Conservation (phyloP, 1,140 invertebrate genomes). For the Drosophila nigromelanica region DNA sequence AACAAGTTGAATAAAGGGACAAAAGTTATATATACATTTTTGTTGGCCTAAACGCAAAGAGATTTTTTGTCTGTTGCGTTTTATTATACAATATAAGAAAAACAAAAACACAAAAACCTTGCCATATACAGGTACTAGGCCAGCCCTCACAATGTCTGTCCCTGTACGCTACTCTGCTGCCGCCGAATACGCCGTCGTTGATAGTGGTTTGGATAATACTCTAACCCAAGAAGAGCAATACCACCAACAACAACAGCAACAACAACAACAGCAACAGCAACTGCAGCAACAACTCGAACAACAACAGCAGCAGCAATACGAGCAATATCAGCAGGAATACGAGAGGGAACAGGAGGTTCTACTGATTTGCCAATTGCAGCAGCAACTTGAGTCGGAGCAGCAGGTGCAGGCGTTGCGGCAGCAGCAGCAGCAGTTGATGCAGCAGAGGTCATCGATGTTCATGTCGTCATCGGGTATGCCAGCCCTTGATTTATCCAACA, state of each 20-base stretch:
- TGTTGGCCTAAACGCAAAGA: slow-evolving; percentile 47
- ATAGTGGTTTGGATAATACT: slow-evolving; percentile 82
- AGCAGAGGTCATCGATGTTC: slow-evolving; percentile 83
- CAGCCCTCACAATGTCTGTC: slow-evolving; percentile 84
- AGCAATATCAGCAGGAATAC: slow-evolving; percentile 59
- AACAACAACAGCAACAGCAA: slow-evolving; percentile 38
- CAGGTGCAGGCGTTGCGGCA: slow-evolving; percentile 68
- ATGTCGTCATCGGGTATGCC: slow-evolving; percentile 80
- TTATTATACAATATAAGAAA: slow-evolving; percentile 16
- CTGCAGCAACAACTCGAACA: slow-evolving; percentile 21
- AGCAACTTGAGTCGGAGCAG: slow-evolving; percentile 38
- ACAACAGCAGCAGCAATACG: slow-evolving; percentile 39
- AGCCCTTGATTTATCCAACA: slow-evolving; percentile 62
- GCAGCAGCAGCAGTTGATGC: slow-evolving; percentile 82
- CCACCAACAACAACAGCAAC: slow-evolving; percentile 68
- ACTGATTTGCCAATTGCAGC: slow-evolving; percentile 69
- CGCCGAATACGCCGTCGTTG: slow-evolving; percentile 83
- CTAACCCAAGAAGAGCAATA: slow-evolving; percentile 78
- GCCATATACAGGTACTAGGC: slow-evolving; percentile 83
- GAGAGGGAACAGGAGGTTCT: slow-evolving; percentile 54
- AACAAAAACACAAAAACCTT: slow-evolving; percentile 50
- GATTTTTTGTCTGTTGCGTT: slow-evolving; percentile 38
- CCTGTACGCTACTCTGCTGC: slow-evolving; percentile 84
- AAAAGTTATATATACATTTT: slow-evolving; percentile 15
- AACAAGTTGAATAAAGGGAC: slow-evolving; percentile 43